Evolutionary conservation across 2,113 vertebrate genomes (phyloP), one percentile per base, ranked within the genome.

Genomic region (Sinosuthora webbiana): DNA sequence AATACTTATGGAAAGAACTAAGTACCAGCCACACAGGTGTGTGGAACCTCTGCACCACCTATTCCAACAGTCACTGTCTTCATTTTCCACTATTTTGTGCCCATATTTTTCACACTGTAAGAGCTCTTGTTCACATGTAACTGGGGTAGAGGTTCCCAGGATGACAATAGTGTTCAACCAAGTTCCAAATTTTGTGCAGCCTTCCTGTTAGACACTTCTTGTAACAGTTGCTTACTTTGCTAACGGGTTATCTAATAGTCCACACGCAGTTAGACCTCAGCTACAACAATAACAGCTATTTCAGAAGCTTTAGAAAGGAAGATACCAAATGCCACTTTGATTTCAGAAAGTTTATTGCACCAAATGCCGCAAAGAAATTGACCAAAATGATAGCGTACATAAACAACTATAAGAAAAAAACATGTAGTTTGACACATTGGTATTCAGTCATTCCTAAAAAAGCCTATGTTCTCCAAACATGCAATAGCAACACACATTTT

Each of bases 321-420:
- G 56, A 94, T 78, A 86, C 30, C 15, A 87, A 95, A 70, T 60
- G 93, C 90, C 78, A 80, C 22, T 87, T 63, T 96, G 63, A 97
- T 96, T 97, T 97, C 89, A 97, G 96, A 96, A 97, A 95, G 83
- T 98, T 98, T 98, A 98, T 98, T 98, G 98, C 98, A 98, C 98
- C 97, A 98, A 97, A 98, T 97, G 97, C 94, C 78, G 95, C 96
- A 97, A 96, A 97, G 94, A 96, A 97, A 97, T 91, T 90, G 90
- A 97, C 96, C 94, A 96, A 98, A 97, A 96, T 94, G 57, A 97
- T 88, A 97, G 74, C 8, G 1, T 88, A 94, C 91, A 97, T 90
- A 92, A 97, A 97, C 94, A 97, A 59, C 92, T 94, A 83, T 87
- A 93, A 96, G 90, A 87, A 97, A 97, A 96, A 95, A 24, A 4